Base-by-base conservation (phyloP, 1,140 invertebrate species). In the Zelostemma sp. region DNA sequence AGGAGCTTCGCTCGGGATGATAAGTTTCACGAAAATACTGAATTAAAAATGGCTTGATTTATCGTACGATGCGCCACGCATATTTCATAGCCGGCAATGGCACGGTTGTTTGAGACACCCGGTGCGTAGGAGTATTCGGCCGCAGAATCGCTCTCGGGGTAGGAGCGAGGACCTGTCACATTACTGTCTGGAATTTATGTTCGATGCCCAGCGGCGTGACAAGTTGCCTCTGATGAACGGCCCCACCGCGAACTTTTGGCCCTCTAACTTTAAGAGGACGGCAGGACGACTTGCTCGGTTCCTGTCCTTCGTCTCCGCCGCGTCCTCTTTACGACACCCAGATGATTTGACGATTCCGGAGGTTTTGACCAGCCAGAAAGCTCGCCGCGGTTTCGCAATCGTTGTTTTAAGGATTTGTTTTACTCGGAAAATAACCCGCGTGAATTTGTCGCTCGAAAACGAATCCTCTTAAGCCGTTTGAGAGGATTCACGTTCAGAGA, bases 191-290 rank as follows among this genome's bases (percentile, higher is more conserved):
- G 76, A 83, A 85, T 85, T 85, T 85, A 85, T 85, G 82, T 70
- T 71, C 80, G 81, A 83, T 85, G 83, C 82, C 84, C 81, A 85
- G 78, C 83, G 83, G 83, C 82, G 79, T 83, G 84, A 85, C 83
- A 85, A 85, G 84, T 85, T 85, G 80, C 78, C 78, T 80, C 81
- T 85, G 84, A 85, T 84, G 82, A 85, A 85, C 83, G 82, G 79
- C 78, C 77, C 75, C 77, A 73, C 71, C 70, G 81, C 82, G 82
- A 83, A 84, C 82, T 83, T 78, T 82, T 84, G 81, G 80, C 82
- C 82, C 81, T 78, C 68, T 53, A 67, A 72, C 59, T 61, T 54
- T 53, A 58, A 62, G 59, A n/a, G 45, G 50, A 18, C 49, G 25
- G 57, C 21, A 33, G 31, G 40, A 21, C 35, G 12, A 33, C 53